phyloP scores from a whole-genome alignment of 2,888 invertebrate species.

The Campoplex nolae region DNA sequence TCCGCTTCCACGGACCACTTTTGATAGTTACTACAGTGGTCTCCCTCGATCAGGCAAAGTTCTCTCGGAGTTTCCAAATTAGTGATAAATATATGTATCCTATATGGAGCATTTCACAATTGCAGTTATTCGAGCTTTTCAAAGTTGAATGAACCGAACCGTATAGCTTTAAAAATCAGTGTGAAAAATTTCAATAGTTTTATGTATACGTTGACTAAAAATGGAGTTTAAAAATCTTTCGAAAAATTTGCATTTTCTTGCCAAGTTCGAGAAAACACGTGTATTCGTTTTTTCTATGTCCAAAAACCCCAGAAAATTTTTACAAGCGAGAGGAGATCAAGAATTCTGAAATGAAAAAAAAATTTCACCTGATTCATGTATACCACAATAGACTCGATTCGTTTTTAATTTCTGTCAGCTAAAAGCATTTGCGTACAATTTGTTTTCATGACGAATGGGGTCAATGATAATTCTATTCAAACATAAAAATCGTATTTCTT shows the following conservation, averaged over 20 bases:
- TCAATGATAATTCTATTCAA: background rate
- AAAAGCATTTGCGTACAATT: background rate
- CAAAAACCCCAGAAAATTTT: too few relatives aligned
- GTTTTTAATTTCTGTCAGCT: background rate
- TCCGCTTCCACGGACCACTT: conserved; percentile 45
- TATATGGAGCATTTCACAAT: background rate
- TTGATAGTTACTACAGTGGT: conserved; percentile 36
- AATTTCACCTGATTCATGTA: background rate
- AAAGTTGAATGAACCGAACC: background rate
- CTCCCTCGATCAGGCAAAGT: conserved; percentile 31
- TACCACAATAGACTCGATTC: background rate
- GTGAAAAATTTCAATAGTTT: background rate
- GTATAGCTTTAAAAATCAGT: background rate
- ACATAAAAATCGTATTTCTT: background rate
- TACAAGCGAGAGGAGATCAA: background rate
- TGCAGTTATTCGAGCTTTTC: background rate
- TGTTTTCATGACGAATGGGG: background rate
- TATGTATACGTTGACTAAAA: background rate
- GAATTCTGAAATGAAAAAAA: background rate
- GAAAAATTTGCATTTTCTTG: too few relatives aligned
- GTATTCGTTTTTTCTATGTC: too few relatives aligned
- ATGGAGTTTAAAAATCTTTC: background rate
- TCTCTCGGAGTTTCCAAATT: conserved; percentile 49
- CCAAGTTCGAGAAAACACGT: too few relatives aligned
- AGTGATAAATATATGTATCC: background rate